Evolutionary conservation across 2,113 vertebrate species (phyloP), one percentile per base, ranked within the genome.

Genomic region (Nycticryphes semicollaris): DNA sequence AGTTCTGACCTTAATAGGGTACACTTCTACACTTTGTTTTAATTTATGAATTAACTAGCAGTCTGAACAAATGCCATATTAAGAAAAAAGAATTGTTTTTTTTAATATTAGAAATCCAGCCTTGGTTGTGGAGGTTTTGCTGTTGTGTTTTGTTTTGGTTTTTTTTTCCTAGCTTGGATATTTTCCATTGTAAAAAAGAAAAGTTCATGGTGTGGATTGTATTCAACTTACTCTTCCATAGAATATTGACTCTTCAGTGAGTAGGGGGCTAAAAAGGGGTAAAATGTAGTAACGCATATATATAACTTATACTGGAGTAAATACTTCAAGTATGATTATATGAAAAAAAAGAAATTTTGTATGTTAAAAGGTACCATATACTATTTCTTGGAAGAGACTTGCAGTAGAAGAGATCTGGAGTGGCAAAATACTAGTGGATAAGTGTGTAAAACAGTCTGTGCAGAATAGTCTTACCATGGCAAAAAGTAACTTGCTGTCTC

Each of bases 131-230:
- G 48, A 62, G 50, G 12, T 80, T 72, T 60, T 57, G 21, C 15
- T 82, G 6, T n/a, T 43, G 6, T 0, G 10, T 20, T 57, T 4
- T 0, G 4, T 14, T 67, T 54, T 27, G 12, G 8, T 9, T 6
- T 59, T 43, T 51, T 92, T 89, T 76, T 25, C 7, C 25, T 63
- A 53, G 24, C 20, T 78, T 70, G 33, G 10, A 7, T 80, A 39
- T 84, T 84, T 84, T 78, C 43, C 39, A 6, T 84, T 84, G 48
- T 91, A 35, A 75, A 92, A 82, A 78, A 53, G 19, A 68, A 60
- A 19, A 51, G 48, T 68, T 81, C 31, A 64, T 74, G 35, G 33
- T 8, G 9, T 70, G 73, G 89, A 72, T 87, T 64, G 81, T 82
- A 75, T 77, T 64, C 54, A 59, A 7, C 22, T 48, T 77, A 16